Evolutionary conservation across 2,797 vertebrate genomes (phyloP).

Genomic region (Lerista edwardsae): DNA sequence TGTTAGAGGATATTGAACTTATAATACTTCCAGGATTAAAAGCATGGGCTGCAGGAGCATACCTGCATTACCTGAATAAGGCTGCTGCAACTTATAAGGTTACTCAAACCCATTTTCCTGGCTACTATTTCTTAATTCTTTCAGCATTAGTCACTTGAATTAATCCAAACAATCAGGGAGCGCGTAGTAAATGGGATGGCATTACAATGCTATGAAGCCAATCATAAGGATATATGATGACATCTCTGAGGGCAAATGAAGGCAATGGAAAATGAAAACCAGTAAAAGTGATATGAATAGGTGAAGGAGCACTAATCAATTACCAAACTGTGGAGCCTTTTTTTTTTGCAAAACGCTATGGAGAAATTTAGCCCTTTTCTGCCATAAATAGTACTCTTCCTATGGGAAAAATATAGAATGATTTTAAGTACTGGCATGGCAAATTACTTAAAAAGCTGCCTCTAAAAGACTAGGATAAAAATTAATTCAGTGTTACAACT

Average conservation of each 20-base stretch:
- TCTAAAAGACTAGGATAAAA: not conserved
- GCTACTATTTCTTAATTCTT: too few relatives aligned
- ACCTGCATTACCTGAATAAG: too few relatives aligned
- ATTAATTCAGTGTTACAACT: conserved; percentile 10
- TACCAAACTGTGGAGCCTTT: not conserved
- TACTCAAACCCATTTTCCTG: not conserved
- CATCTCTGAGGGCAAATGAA: not conserved
- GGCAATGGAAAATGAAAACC: not conserved
- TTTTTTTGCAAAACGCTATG: not conserved
- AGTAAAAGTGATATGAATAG: too few relatives aligned
- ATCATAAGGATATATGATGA: not conserved
- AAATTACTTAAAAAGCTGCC: not conserved
- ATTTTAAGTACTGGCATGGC: not conserved
- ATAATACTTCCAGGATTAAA: too few relatives aligned
- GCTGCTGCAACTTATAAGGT: too few relatives aligned
- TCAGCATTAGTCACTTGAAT: too few relatives aligned
- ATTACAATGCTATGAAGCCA: not conserved
- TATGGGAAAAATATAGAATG: not conserved
- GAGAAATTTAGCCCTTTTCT: not conserved
- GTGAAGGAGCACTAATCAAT: not conserved
- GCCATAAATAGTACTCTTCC: not conserved
- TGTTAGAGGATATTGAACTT: too few relatives aligned
- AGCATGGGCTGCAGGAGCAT: too few relatives aligned
- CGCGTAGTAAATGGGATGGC: not conserved
- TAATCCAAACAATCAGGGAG: not conserved